A percentile compares a stretch with the other conserved stretches of the same genome.
phyloP scores from a whole-genome alignment of 2,888 invertebrate genomes.

The Azorinus chamasolen region DNA sequence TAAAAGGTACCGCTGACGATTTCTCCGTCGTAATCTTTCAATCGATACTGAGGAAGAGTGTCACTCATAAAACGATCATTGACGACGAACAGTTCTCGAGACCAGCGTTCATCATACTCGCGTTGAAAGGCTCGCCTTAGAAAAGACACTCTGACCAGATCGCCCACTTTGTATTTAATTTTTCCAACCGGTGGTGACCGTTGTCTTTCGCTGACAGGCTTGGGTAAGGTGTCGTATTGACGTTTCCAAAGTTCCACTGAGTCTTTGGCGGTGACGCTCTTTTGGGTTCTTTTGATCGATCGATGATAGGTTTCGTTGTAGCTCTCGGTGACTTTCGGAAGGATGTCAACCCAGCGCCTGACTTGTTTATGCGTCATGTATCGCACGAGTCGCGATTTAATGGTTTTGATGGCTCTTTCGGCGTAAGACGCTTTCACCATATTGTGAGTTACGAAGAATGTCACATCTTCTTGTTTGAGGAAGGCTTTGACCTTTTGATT shows the following conservation, averaged over 20 bases:
- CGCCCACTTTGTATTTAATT: slow-evolving; percentile 33
- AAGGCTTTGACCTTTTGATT: slow-evolving; percentile 27
- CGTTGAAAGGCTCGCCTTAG: slow-evolving; percentile 29
- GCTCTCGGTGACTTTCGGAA: slow-evolving; percentile 23
- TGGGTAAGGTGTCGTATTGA: slow-evolving; percentile 24
- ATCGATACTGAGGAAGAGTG: slow-evolving; percentile 23
- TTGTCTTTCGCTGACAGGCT: background rate
- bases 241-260: slow-evolving; percentile 33
- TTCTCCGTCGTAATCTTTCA: slow-evolving; percentile 36
- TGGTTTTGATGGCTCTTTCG: slow-evolving; percentile 48
- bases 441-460: slow-evolving; percentile 42
- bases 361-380: slow-evolving; percentile 46
- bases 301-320: slow-evolving; percentile 50
- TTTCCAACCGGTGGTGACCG: background rate
- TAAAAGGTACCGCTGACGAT: slow-evolving; percentile 29
- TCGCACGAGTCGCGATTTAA: slow-evolving; percentile 42
- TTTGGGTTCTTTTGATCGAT: slow-evolving; percentile 37
- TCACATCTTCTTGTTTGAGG: slow-evolving; percentile 14
- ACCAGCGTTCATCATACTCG: slow-evolving; percentile 26
- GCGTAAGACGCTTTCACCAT: slow-evolving; percentile 36
- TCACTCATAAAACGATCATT: slow-evolving; percentile 31
- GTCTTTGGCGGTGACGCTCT: slow-evolving; percentile 33
- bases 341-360: slow-evolving; percentile 39
- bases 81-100: slow-evolving; percentile 36
- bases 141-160: slow-evolving; percentile 38